Evolutionary conservation across 2,888 invertebrate species (phyloP).

Genomic region (Tetheella fluctuosa): DNA sequence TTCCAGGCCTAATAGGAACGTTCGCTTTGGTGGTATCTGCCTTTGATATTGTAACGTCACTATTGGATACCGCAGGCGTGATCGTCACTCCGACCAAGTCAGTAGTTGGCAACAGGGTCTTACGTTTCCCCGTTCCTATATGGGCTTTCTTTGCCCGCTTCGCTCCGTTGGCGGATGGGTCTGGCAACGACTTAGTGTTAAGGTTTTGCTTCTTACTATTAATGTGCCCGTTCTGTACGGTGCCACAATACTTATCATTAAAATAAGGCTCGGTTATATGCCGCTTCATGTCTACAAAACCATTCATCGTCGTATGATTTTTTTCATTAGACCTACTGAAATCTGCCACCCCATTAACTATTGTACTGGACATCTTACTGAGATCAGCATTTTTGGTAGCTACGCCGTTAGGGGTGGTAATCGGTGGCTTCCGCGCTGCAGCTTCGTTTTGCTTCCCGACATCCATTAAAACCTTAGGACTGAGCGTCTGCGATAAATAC

Average conservation of each 20-base stretch:
- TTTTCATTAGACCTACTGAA: conserved; percentile 57
- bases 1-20: conserved; percentile 74
- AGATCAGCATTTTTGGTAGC: conserved; percentile 53
- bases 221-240: conserved; percentile 59
- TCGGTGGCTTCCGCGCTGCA: conserved; percentile 42
- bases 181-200: conserved; percentile 49
- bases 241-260: conserved; percentile 55
- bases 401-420: conserved; percentile 47
- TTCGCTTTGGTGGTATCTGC: conserved; percentile 60
- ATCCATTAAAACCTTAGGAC: conserved; percentile 76
- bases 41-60: conserved; percentile 49
- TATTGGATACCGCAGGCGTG: conserved; percentile 55
- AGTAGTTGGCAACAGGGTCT: conserved; percentile 63
- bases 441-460: conserved; percentile 66
- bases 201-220: conserved; percentile 59
- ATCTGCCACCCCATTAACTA: conserved; percentile 59
- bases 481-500: conserved; percentile 77
- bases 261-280: conserved; percentile 54
- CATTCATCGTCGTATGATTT: conserved; percentile 63
- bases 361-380: conserved; percentile 47
- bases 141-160: conserved; percentile 46
- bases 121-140: conserved; percentile 49
- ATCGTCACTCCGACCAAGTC: conserved; percentile 56
- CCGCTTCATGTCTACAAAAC: conserved; percentile 64
- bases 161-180: conserved; percentile 72